These are phyloP conservation scores for Diarsia dahlii DNA, from an alignment of 2,888 invertebrate species.

Conservation along the genomic window DNA sequence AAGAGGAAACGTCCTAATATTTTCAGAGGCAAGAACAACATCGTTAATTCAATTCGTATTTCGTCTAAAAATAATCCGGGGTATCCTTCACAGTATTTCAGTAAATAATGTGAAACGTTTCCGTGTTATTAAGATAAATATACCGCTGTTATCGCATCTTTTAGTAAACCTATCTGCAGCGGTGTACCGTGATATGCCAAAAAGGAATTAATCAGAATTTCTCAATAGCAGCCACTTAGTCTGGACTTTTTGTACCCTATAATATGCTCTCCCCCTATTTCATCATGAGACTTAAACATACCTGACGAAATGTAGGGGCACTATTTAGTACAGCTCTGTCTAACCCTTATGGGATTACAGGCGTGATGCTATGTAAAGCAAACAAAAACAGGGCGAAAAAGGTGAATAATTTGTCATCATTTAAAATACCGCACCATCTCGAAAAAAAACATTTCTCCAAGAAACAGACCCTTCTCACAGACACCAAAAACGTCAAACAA, in stretches of 20 bases:
- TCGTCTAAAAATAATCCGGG: constrained; percentile 1
- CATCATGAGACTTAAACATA: too few relatives aligned
- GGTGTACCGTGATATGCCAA: too few relatives aligned
- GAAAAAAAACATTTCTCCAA: constrained; percentile 17
- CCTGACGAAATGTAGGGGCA: too few relatives aligned
- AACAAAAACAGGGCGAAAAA: not conserved
- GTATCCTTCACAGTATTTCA: not conserved
- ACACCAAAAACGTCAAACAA: constrained; percentile 45
- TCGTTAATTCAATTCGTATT: constrained; percentile 39
- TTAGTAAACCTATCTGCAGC: too few relatives aligned
- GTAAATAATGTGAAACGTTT: not conserved
- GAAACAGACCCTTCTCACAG: constrained; percentile 43
- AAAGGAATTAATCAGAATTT: too few relatives aligned
- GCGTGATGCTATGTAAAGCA: too few relatives aligned
- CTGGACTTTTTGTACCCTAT: too few relatives aligned
- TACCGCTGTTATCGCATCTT: too few relatives aligned
- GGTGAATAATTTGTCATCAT: constrained; percentile 4
- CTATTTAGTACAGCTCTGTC: too few relatives aligned
- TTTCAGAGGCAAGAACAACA: constrained; percentile 18
- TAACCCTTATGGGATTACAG: too few relatives aligned
- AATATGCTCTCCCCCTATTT: too few relatives aligned
- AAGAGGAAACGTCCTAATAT: constrained; percentile 17
- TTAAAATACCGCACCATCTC: constrained; percentile 3
- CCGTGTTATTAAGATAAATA: not conserved
- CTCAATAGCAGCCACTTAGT: too few relatives aligned